phyloP scores from a whole-genome alignment of 2,888 invertebrate genomes.

The Platerodrilus igneus region DNA sequence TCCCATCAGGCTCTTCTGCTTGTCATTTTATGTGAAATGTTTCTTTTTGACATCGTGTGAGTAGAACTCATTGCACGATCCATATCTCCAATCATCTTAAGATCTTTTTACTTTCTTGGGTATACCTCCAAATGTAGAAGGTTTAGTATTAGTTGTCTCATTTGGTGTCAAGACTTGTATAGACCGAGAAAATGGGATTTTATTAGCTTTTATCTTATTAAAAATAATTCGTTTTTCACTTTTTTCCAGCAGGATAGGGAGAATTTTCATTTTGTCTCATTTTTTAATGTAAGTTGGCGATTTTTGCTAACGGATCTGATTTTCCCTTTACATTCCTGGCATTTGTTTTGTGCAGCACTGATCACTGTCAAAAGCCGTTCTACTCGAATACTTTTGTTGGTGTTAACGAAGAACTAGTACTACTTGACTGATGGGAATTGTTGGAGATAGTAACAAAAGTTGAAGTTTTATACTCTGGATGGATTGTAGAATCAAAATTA shows the following conservation, averaged over 20 bases:
- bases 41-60: background rate
- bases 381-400: no score
- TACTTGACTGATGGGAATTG: no score
- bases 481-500: no score
- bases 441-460: no score
- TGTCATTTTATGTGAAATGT: conserved; percentile 3
- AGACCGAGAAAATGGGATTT: background rate
- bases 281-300: conserved; percentile 3
- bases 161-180: background rate
- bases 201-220: background rate
- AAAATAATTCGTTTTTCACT: no score
- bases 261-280: conserved; percentile 3
- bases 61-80: conserved; percentile 2
- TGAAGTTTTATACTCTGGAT: no score
- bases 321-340: background rate
- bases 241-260: no score
- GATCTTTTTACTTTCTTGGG: no score
- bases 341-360: background rate
- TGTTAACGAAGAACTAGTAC: no score
- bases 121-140: conserved; percentile 3
- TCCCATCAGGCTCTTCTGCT: conserved; percentile 2
- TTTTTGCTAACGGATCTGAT: conserved; percentile 4
- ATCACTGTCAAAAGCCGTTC: background rate
- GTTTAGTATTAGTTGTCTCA: background rate
- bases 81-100: no score